Base-by-base conservation (phyloP, 2,888 invertebrate genomes). In the Rhagophthalmus giganteus region DNA sequence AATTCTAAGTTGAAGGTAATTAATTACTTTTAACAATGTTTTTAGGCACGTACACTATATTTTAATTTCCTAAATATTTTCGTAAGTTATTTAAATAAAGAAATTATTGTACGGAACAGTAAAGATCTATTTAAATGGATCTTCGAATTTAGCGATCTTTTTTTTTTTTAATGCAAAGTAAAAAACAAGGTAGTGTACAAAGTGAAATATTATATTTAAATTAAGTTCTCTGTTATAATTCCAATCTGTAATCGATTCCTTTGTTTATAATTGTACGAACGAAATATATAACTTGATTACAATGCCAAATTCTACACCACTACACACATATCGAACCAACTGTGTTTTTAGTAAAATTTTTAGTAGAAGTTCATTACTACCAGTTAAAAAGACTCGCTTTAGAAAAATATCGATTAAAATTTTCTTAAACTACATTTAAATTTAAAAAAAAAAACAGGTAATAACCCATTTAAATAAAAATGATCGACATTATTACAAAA, bases 261-360 rank as follows among this genome's bases (percentile, higher is more conserved):
- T 41, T 48, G 65, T 67, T 68, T 72, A 72, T 70, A 70, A 69
- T 66, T 71, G 65, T 64, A 64, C 59, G 61, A 61, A 68, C 68
- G 66, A 60, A 71, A 71, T 69, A 67, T 72, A 71, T 70, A 72
- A 46, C 27, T 69, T 67, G 71, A 71, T 68, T 72, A 72, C 66
- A 67, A 64, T 69, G 65, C 64, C 64, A 67, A 69, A 66, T 66
- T 68, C 71, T 72, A 72, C 70, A 66, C 63, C 62, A 66, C 72
- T 72, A 72, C 70, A 72, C 72, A 72, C 71, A 69, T 69, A 71
- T 67, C 63, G 64, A 69, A 61, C 62, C 54, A 48, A 54, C 42
- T 40, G 54, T 49, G 54, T 54, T 54, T 54, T 54, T 54, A 54
- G 54, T 16, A 13, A 10, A 41, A 39, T 51, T 44, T 14, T 31